phyloP scores from a whole-genome alignment of 2,113 vertebrate genomes.

The Etheostoma cragini region DNA sequence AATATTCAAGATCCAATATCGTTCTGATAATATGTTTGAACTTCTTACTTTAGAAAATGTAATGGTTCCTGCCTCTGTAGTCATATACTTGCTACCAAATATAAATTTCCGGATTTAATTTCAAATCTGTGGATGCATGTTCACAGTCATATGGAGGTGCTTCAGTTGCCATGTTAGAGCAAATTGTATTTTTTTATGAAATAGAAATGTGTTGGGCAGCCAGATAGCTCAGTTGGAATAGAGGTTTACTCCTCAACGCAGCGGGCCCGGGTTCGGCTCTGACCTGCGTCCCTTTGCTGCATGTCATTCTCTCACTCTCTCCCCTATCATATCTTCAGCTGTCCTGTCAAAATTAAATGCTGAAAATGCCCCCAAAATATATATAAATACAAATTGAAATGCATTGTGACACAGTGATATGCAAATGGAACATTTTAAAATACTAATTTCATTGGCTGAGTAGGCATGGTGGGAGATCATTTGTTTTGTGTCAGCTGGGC shows the following conservation, averaged over 20 bases:
- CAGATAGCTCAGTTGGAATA: no score
- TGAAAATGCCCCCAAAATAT: no score
- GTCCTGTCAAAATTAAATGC: no score
- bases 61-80: background rate
- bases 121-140: conserved; percentile 15
- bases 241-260: no score
- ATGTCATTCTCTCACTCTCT: no score
- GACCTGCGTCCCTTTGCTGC: no score
- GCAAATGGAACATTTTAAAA: conserved; percentile 49
- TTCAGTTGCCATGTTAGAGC: background rate
- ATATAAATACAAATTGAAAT: conserved; percentile 12
- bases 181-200: conserved; percentile 29
- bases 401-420: conserved; percentile 25
- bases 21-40: background rate
- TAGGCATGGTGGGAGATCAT: conserved; percentile 38
- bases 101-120: conserved; percentile 1
- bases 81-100: background rate
- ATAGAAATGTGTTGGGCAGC: conserved; percentile 11
- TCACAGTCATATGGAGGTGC: background rate
- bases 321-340: no score
- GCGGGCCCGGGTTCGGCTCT: no score
- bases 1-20: background rate
- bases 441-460: conserved; percentile 53
- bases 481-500: conserved; percentile 51
- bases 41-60: background rate